phyloP scores from a whole-genome alignment of 1,140 invertebrate genomes.

The Andricus grossulariae region DNA sequence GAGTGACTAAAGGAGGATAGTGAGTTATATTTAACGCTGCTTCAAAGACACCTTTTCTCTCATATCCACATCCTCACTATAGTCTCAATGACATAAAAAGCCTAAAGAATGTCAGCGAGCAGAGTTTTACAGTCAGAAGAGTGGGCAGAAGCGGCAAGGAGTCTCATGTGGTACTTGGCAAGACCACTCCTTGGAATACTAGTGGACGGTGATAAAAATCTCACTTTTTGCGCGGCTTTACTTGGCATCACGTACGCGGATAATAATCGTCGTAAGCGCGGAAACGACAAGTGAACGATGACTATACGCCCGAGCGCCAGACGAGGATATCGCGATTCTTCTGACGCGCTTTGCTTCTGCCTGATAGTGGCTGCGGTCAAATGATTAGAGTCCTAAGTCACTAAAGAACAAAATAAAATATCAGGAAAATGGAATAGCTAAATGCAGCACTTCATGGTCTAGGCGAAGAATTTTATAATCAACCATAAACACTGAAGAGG shows the following conservation, averaged over 20 bases:
- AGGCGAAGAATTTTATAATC: too few species aligned
- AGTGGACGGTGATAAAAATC: slow-evolving; percentile 30
- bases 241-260: slow-evolving; percentile 30
- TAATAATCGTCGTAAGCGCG: slow-evolving; percentile 34
- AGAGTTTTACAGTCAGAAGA: slow-evolving; percentile 24
- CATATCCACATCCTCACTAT: slow-evolving; percentile 20
- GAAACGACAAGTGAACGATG: slow-evolving; percentile 30
- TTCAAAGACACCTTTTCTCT: slow-evolving; percentile 10
- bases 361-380: too few species aligned
- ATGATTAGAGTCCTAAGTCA: too few species aligned
- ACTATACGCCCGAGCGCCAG: not conserved
- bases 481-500: too few species aligned
- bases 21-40: not conserved
- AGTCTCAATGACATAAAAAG: slow-evolving; percentile 31
- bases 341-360: too few species aligned
- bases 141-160: slow-evolving; percentile 24
- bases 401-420: too few species aligned
- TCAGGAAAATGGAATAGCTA: too few species aligned
- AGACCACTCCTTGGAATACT: slow-evolving; percentile 30
- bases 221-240: slow-evolving; percentile 21
- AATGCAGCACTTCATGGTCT: too few species aligned
- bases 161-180: slow-evolving; percentile 14
- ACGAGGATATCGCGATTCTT: not conserved
- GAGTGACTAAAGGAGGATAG: not conserved
- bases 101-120: slow-evolving; percentile 20